Evolutionary conservation across 2,888 invertebrate species (phyloP).

Genomic region (Stramonita haemastoma): DNA sequence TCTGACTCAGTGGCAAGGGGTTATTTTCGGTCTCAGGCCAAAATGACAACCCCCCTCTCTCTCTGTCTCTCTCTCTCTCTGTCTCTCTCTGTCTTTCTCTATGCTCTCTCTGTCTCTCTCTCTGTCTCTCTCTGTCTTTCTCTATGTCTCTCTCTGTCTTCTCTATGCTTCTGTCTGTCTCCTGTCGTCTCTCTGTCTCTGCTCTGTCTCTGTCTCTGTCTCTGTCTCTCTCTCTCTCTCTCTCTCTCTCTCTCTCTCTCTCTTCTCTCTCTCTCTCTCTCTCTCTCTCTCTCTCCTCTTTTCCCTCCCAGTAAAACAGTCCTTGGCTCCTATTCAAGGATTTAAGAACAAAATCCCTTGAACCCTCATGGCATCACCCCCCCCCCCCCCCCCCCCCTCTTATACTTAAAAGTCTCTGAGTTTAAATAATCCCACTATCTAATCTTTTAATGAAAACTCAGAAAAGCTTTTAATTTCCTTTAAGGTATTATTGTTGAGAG

Average conservation of each 20-base stretch:
- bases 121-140: too few species aligned
- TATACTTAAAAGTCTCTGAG: background rate
- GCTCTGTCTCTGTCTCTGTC: too few species aligned
- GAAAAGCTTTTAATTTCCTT: too few species aligned
- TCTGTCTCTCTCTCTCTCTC: background rate
- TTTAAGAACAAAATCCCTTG: background rate
- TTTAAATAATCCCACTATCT: too few species aligned
- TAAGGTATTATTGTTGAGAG: too few species aligned
- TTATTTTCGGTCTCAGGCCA: background rate
- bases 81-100: background rate
- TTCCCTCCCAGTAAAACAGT: background rate
- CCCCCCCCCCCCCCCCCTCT: background rate
- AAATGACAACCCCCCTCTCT: background rate
- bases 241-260: slow-evolving; percentile 22
- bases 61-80: background rate
- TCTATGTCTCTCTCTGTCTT: too few species aligned
- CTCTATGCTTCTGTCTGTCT: too few species aligned
- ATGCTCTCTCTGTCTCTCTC: too few species aligned
- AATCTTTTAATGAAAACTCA: too few species aligned
- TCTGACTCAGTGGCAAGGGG: background rate
- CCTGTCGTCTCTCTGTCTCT: too few species aligned
- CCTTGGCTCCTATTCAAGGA: background rate
- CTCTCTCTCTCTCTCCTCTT: background rate
- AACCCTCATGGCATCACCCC: background rate
- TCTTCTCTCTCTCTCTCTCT: background rate